A percentile compares a stretch with the other conserved stretches of the same genome.
Evolutionary conservation across 2,113 vertebrate species (phyloP).

Genomic region (Caloenas nicobarica): DNA sequence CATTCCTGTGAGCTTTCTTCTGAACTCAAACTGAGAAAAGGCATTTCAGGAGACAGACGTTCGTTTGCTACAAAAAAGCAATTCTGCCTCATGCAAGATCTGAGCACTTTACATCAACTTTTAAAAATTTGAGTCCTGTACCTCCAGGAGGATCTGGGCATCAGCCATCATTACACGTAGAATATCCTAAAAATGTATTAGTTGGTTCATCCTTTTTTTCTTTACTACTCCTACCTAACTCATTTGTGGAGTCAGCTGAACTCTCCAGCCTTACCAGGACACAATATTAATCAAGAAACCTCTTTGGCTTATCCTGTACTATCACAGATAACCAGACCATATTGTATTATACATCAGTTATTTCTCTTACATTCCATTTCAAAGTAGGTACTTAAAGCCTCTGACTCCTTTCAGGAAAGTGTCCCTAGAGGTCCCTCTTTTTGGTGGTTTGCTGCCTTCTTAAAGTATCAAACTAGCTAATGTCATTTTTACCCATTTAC

Average conservation of each 20-base stretch:
- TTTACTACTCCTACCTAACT: not conserved
- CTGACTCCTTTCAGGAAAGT: not conserved
- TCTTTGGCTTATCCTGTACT: not conserved
- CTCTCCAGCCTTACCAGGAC: not conserved
- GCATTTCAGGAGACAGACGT: not conserved
- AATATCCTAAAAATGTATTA: not conserved
- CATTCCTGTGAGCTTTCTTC: not conserved
- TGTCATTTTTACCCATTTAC: conserved; percentile 2
- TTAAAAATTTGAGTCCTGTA: not conserved
- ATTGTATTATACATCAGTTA: not conserved
- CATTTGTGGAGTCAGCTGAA: not conserved
- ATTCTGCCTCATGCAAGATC: not conserved
- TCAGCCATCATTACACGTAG: not conserved
- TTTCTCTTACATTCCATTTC: not conserved
- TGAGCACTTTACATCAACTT: not conserved
- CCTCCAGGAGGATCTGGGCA: not conserved
- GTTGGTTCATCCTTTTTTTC: not conserved
- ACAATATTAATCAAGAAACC: not conserved
- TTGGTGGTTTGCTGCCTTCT: not conserved
- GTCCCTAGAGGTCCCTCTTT: not conserved
- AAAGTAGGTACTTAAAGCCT: not conserved
- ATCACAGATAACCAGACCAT: not conserved
- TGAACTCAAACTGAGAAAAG: not conserved
- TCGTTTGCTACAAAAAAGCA: not conserved
- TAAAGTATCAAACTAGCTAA: not conserved